Conservation (phyloP, 1,140 invertebrate genomes). For the Nymphalis io region DNA sequence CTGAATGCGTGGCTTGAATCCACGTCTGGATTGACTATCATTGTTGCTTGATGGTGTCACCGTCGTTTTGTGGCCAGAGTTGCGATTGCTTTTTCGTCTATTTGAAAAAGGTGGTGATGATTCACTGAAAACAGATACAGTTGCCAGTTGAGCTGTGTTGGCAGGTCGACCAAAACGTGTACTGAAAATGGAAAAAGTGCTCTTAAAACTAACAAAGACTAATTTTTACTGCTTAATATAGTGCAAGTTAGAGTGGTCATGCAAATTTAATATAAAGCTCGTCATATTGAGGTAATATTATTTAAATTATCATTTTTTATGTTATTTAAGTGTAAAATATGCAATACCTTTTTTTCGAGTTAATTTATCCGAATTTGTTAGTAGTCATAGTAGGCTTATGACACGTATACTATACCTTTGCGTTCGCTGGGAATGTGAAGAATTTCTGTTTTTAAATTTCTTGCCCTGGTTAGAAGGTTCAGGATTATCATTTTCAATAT, state of each 20-base stretch:
- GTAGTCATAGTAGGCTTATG: not conserved
- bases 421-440: constrained; percentile 53
- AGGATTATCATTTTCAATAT: constrained; percentile 55
- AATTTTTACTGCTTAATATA: not conserved
- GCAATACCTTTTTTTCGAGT: too few species aligned
- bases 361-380: too few species aligned
- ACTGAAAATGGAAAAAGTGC: constrained; percentile 61
- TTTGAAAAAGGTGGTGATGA: constrained; percentile 74
- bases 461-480: constrained; percentile 67
- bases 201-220: constrained; percentile 14
- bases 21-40: constrained; percentile 78
- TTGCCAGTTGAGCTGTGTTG: constrained; percentile 80
- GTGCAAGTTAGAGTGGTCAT: not conserved
- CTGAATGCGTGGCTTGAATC: constrained; percentile 83
- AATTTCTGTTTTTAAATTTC: constrained; percentile 75
- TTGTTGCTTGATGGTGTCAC: constrained; percentile 70
- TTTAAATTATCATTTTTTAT: too few species aligned
- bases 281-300: too few species aligned
- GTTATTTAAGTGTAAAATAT: too few species aligned
- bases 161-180: constrained; percentile 75
- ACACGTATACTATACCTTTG: constrained; percentile 62
- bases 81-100: constrained; percentile 74
- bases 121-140: constrained; percentile 85
- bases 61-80: constrained; percentile 69
- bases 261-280: not conserved